phyloP scores from a whole-genome alignment of 2,888 invertebrate genomes.

The Pimpla rufipes region DNA sequence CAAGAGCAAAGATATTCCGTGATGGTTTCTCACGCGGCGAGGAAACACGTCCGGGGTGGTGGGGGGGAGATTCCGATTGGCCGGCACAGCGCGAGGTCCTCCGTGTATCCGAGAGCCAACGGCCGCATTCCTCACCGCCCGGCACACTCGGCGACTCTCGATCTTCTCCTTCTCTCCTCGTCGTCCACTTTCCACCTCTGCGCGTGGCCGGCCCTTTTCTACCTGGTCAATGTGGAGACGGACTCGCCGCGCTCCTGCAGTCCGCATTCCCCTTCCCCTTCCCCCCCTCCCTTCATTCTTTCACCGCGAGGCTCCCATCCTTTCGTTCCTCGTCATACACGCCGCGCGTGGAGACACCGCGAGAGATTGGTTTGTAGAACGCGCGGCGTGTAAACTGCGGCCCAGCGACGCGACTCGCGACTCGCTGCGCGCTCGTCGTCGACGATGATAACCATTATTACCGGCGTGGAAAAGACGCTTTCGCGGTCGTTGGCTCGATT shows the following conservation, averaged over 20 bases:
- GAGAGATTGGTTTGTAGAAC: conserved; percentile 40
- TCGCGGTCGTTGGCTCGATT: too few species aligned
- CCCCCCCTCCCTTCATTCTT: not conserved
- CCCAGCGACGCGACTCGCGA: too few species aligned
- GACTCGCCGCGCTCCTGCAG: conserved; percentile 27
- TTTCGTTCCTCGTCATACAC: conserved; percentile 27
- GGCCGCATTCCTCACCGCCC: conserved; percentile 78
- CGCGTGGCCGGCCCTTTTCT: conserved; percentile 5
- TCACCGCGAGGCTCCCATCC: conserved; percentile 20
- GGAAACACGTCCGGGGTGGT: conserved; percentile 60
- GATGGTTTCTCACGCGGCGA: conserved; percentile 62
- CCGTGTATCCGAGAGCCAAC: conserved; percentile 74
- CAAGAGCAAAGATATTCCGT: conserved; percentile 14
- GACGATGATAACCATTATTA: too few species aligned
- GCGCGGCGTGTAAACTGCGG: conserved; percentile 15
- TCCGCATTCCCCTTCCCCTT: not conserved
- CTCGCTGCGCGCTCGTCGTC: too few species aligned
- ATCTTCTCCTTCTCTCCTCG: conserved; percentile 49
- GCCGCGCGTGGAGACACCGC: conserved; percentile 24
- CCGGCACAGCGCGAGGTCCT: conserved; percentile 73
- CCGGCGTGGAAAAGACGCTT: too few species aligned
- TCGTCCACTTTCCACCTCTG: conserved; percentile 58
- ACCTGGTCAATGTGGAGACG: conserved; percentile 51
- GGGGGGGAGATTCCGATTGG: conserved; percentile 74
- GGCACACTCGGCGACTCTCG: conserved; percentile 65